Conservation (phyloP, 2,797 vertebrate genomes). For the Crocidura indochinensis region DNA sequence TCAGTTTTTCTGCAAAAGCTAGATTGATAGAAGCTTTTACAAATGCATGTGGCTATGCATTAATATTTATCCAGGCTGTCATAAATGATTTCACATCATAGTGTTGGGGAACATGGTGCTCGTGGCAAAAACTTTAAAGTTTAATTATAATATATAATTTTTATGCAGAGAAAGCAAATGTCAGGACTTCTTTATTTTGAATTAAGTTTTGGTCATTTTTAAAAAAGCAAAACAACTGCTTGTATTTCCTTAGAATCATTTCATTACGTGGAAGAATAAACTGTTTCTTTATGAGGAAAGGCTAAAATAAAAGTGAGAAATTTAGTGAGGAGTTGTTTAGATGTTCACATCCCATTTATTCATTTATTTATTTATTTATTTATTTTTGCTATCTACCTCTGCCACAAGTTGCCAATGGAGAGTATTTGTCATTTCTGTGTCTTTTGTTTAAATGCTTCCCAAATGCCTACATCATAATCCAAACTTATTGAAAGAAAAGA, state of each 20-base stretch:
- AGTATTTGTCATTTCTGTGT: conserved; percentile 1
- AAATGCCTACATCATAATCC: conserved; percentile 57
- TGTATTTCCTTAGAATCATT: conserved; percentile 85
- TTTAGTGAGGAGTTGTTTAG: conserved; percentile 79
- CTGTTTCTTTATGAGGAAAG: conserved; percentile 81
- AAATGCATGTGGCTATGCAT: conserved; percentile 97
- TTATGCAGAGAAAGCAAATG: conserved; percentile 98
- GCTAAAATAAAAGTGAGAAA: conserved; percentile 66
- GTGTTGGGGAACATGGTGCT: conserved; percentile 95
- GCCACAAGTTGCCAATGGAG: conserved; percentile 73
- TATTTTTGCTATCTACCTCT: conserved; percentile 27
- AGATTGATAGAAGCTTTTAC: conserved; percentile 97
- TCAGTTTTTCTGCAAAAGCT: conserved; percentile 91
- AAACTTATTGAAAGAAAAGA: neutral
- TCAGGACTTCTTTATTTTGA: conserved; percentile 96
- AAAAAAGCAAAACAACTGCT: conserved; percentile 90
- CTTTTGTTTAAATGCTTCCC: conserved; percentile 64
- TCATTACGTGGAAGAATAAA: conserved; percentile 76
- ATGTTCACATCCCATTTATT: conserved; percentile 58
- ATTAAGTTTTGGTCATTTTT: conserved; percentile 95
- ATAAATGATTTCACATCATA: conserved; percentile 99
- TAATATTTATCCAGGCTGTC: conserved; percentile 99
- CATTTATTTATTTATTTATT: conserved; percentile 50
- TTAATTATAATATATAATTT: conserved; percentile 99
- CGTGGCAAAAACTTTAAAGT: conserved; percentile 98